Percentiles rank a stretch among this genome's conserved stretches.
phyloP scores from a whole-genome alignment of 2,113 vertebrate genomes.

The Scomber scombrus region DNA sequence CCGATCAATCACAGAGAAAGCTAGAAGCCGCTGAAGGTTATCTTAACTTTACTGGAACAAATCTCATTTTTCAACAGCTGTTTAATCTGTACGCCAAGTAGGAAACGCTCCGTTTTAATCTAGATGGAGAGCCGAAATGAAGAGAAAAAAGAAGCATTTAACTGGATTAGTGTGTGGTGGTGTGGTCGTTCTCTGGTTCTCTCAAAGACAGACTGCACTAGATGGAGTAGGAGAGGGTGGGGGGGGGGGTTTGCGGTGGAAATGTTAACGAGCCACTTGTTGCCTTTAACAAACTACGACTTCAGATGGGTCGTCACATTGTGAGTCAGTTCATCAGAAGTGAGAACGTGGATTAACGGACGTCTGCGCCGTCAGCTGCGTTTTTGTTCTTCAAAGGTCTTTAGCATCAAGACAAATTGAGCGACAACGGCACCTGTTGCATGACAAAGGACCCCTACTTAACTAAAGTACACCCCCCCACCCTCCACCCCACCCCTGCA shows the following conservation, averaged over 20 bases:
- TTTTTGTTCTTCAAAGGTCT: slow-evolving; percentile 27
- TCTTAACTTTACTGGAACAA: no score
- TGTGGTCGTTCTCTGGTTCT: no score
- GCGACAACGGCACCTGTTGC: slow-evolving; percentile 82
- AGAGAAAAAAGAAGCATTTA: no score
- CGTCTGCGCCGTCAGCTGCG: slow-evolving; percentile 20
- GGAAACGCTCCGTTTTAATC: no score
- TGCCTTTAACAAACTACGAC: not conserved
- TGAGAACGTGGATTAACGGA: slow-evolving; percentile 25
- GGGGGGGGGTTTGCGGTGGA: not conserved
- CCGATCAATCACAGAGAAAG: no score
- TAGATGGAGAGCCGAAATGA: no score
- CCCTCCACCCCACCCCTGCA: not conserved
- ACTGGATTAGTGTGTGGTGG: no score
- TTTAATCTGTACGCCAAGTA: no score
- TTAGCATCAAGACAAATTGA: slow-evolving; percentile 68
- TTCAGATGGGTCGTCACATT: slow-evolving; percentile 10
- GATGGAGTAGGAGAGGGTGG: not conserved
- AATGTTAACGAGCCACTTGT: slow-evolving; percentile 30
- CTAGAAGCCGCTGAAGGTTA: no score
- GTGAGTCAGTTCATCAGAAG: not conserved
- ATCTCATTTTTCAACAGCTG: no score
- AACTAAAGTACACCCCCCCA: slow-evolving; percentile 24
- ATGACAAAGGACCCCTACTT: slow-evolving; percentile 79
- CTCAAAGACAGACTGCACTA: not conserved